A percentile compares a stretch with the other conserved stretches of the same genome.
These are phyloP conservation scores for Leptocoma aspasia DNA, from an alignment of 2,113 vertebrate species.

Conservation along the genomic window DNA sequence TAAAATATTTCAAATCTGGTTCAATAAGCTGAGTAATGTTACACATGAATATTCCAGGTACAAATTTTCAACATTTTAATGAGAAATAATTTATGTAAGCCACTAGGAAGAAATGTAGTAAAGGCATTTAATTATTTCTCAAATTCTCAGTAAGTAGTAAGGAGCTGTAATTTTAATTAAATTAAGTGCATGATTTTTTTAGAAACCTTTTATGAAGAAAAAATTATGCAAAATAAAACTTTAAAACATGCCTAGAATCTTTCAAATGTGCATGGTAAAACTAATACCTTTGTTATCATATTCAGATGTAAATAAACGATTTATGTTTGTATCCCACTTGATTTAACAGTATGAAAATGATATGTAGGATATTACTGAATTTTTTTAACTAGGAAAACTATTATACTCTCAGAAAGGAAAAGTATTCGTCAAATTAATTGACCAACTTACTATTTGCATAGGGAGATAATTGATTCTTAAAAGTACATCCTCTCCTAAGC, in stretches of 20 bases:
- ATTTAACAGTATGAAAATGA: neutral
- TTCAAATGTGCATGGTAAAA: neutral
- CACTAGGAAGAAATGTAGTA: neutral
- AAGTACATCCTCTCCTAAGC: neutral
- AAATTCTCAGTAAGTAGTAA: neutral
- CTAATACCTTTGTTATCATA: neutral
- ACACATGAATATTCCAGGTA: neutral
- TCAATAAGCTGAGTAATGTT: neutral
- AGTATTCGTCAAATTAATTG: neutral
- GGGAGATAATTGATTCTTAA: neutral
- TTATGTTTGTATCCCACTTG: neutral
- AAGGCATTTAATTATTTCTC: neutral
- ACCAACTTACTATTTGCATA: neutral
- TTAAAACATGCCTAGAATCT: neutral
- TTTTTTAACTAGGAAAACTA: neutral
- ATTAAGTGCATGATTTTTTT: neutral
- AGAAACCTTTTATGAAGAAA: neutral
- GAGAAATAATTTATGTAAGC: neutral
- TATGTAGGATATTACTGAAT: neutral
- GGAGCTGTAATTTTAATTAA: neutral
- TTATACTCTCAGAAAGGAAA: neutral
- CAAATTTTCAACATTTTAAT: neutral
- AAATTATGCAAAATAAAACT: neutral
- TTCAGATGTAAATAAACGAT: neutral
- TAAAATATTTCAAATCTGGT: neutral